Percentiles rank a stretch among this genome's conserved stretches.
Evolutionary conservation across 2,113 vertebrate genomes (phyloP).

Genomic region (Nipponia nippon): DNA sequence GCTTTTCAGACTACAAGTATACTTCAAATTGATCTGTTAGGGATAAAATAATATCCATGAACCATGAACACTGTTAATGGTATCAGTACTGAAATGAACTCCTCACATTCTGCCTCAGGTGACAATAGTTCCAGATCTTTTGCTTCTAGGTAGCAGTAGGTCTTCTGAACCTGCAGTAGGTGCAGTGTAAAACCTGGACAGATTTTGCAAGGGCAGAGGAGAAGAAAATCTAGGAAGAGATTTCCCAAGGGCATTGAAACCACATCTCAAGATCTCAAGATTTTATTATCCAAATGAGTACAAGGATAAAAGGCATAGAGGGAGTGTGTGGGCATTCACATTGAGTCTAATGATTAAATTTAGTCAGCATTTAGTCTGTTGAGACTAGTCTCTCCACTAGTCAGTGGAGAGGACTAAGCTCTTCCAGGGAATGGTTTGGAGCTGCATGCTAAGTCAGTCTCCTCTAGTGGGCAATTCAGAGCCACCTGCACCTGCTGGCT

Average conservation of each 20-base stretch:
- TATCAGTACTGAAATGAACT: neutral
- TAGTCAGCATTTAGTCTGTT: neutral
- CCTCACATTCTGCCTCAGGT: neutral
- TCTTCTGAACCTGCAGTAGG: neutral
- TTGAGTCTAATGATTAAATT: neutral
- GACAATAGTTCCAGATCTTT: neutral
- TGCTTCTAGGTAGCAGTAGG: neutral
- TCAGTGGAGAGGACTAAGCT: neutral
- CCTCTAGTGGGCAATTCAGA: neutral
- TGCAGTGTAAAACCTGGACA: neutral
- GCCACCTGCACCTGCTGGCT: neutral
- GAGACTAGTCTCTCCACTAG: neutral
- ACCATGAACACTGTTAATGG: neutral
- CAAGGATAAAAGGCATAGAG: neutral
- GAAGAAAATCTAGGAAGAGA: neutral
- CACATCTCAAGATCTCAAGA: neutral
- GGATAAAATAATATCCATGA: neutral
- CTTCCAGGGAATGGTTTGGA: neutral
- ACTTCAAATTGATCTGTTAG: neutral
- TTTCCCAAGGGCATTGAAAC: neutral
- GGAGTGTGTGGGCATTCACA: neutral
- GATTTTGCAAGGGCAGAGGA: neutral
- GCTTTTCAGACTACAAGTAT: neutral
- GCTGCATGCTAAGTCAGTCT: neutral
- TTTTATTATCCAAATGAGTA: neutral